Evolutionary conservation across 2,888 invertebrate species (phyloP).

Genomic region (Sicus ferrugineus): DNA sequence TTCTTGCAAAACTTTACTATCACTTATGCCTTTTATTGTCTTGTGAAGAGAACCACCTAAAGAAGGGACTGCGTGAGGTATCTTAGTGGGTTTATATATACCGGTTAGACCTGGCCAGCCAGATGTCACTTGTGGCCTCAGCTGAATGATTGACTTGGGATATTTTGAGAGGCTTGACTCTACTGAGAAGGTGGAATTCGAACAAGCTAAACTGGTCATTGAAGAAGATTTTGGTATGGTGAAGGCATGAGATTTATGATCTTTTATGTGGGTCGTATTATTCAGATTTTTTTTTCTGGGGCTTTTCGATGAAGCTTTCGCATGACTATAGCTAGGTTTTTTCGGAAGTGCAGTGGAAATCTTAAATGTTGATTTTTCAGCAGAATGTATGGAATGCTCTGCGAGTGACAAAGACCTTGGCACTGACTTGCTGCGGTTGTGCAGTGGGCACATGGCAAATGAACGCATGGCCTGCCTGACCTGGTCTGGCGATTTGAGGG

Average conservation of each 20-base stretch:
- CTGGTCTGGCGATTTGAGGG: conserved; percentile 69
- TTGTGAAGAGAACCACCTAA: too few relatives aligned
- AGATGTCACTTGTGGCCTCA: background rate
- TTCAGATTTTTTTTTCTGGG: background rate
- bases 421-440: conserved; percentile 60
- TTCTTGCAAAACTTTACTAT: too few relatives aligned
- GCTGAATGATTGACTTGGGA: conserved; percentile 43
- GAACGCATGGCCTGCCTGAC: conserved; percentile 67
- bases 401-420: conserved; percentile 52
- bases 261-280: background rate
- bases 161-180: conserved; percentile 56
- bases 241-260: conserved; percentile 24
- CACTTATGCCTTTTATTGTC: too few relatives aligned
- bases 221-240: conserved; percentile 51
- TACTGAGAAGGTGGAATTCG: conserved; percentile 63
- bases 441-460: conserved; percentile 55
- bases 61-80: background rate
- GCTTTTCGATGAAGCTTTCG: background rate
- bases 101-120: background rate
- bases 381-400: conserved; percentile 50
- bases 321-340: too few relatives aligned
- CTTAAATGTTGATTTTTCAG: conserved; percentile 30
- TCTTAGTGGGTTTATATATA: conserved; percentile 12
- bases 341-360: background rate
- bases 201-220: conserved; percentile 58